Percentiles rank a stretch among this genome's conserved stretches.
These are phyloP conservation scores for Clostera curtula DNA, from an alignment of 2,888 invertebrate species.

Conservation along the genomic window DNA sequence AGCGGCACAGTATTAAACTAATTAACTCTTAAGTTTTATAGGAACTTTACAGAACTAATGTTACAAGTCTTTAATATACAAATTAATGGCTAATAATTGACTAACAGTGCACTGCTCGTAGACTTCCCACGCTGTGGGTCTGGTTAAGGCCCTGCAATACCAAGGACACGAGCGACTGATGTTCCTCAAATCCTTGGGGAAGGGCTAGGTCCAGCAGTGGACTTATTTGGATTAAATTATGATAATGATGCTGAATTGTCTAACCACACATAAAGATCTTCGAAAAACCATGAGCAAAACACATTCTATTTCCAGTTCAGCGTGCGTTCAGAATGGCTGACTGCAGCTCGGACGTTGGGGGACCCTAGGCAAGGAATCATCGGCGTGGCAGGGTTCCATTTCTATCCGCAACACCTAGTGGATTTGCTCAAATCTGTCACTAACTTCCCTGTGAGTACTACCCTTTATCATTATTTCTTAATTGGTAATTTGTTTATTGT, in stretches of 20 bases:
- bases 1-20: too few relatives aligned
- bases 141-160: too few relatives aligned
- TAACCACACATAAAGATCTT: background rate
- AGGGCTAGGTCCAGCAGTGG: too few relatives aligned
- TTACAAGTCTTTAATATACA: too few relatives aligned
- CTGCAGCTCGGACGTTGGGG: conserved; percentile 48
- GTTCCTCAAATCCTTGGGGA: too few relatives aligned
- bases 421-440: conserved; percentile 46
- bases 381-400: conserved; percentile 63
- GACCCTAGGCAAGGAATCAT: conserved; percentile 39
- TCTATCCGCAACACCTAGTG: conserved; percentile 51
- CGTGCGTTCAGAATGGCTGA: conserved; percentile 47
- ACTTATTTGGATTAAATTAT: too few relatives aligned
- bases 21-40: too few relatives aligned
- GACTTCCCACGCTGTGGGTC: too few relatives aligned
- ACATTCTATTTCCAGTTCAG: conserved; percentile 31
- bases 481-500: background rate
- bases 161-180: too few relatives aligned
- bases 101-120: too few relatives aligned
- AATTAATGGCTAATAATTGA: too few relatives aligned
- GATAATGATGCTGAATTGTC: background rate
- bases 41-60: too few relatives aligned
- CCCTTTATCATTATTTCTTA: background rate
- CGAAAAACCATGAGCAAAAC: background rate
- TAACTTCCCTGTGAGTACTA: conserved; percentile 37